Evolutionary conservation across 1,140 invertebrate genomes (phyloP).

Genomic region (Parasteatoda tepidariorum): DNA sequence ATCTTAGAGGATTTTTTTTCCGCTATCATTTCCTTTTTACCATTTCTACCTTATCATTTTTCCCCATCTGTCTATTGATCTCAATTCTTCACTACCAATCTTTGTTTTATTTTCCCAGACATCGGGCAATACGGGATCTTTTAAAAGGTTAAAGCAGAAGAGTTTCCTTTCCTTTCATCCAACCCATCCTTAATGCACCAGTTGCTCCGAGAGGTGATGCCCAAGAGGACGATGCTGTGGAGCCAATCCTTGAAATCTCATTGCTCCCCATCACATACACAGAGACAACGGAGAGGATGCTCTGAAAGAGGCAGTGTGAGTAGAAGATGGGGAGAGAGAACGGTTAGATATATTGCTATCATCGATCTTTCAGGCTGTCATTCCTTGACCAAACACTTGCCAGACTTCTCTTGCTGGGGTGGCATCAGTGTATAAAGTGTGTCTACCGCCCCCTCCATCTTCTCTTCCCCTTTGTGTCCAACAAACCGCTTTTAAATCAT

Average conservation of each 20-base stretch:
- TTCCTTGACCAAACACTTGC: slow-evolving; percentile 52
- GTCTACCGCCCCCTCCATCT: not conserved
- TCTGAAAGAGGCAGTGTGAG: not conserved
- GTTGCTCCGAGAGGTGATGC: not conserved
- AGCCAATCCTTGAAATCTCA: not conserved
- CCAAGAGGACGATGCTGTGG: not conserved
- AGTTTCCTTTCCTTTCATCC: not conserved
- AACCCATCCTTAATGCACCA: not conserved
- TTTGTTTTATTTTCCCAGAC: too few species aligned
- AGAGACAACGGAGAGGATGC: not conserved
- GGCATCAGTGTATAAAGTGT: not conserved
- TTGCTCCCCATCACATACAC: not conserved
- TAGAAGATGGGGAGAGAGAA: not conserved
- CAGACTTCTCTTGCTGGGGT: slow-evolving; percentile 14
- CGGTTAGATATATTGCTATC: slow-evolving; percentile 17
- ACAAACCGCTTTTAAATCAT: not conserved
- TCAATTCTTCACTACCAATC: too few species aligned
- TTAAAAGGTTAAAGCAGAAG: not conserved
- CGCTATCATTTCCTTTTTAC: too few species aligned
- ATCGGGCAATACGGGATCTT: too few species aligned
- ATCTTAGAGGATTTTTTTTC: too few species aligned
- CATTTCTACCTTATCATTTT: too few species aligned
- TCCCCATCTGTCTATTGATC: too few species aligned
- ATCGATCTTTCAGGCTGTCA: slow-evolving; percentile 52
- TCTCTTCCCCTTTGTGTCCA: not conserved